A percentile compares a stretch with the other conserved stretches of the same genome.
These are phyloP conservation scores for Apostichopus parvimensis DNA, from an alignment of 35 echinoderm and acorn worm genomes.

Conservation along the genomic window DNA sequence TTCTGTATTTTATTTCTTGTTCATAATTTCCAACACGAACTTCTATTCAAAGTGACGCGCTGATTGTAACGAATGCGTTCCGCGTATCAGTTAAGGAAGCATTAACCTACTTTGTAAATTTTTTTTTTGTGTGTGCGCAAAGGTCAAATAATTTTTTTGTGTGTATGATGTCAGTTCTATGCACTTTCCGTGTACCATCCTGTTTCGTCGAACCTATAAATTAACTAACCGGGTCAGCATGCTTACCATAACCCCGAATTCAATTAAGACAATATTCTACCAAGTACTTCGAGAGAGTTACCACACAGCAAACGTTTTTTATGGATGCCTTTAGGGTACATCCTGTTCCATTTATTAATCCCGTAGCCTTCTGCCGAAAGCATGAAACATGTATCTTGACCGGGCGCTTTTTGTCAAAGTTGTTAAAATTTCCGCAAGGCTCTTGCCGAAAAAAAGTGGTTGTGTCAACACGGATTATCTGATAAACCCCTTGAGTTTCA, in stretches of 20 bases:
- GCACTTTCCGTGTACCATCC: background rate
- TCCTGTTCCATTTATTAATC: conserved; percentile 41
- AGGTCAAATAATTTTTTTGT: background rate
- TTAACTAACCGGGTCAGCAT: conserved; percentile 12
- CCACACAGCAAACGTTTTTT: background rate
- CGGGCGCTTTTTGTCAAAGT: background rate
- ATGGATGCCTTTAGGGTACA: conserved; percentile 37
- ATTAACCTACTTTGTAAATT: background rate
- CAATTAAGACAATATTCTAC: conserved; percentile 37
- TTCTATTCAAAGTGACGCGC: too few relatives aligned
- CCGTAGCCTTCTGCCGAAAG: background rate
- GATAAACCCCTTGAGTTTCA: background rate
- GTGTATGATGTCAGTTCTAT: background rate
- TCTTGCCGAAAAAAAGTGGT: background rate
- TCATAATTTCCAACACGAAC: too few relatives aligned
- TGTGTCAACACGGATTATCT: conserved; percentile 21
- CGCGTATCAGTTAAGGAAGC: background rate
- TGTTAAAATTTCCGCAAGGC: conserved; percentile 37
- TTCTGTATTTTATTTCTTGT: too few relatives aligned
- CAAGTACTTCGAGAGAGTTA: background rate
- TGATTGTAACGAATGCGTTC: background rate
- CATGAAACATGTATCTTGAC: background rate
- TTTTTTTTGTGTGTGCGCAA: background rate
- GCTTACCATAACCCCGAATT: conserved; percentile 24
- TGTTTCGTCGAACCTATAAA: background rate